Evolutionary conservation across 2,797 vertebrate genomes (phyloP), one percentile per base, ranked within the genome.

Genomic region (Pipistrellus nathusii): DNA sequence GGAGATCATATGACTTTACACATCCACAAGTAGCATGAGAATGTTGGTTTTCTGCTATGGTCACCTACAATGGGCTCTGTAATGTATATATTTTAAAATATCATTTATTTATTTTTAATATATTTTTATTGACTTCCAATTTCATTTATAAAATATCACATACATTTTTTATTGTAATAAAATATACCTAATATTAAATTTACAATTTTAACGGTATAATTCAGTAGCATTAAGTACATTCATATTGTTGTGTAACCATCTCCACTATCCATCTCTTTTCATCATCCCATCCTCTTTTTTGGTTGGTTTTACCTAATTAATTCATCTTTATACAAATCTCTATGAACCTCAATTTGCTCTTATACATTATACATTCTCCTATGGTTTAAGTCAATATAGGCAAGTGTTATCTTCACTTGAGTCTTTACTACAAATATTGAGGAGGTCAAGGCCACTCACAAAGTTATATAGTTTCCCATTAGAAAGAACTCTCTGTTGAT

Each of bases 281-380:
- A 62, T 30, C 59, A 62, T 15, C 27, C 59, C 27, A 62, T 15
- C 30, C 59, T 62, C 27, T 62, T 30, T 62, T 88, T 84, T 55
- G 48, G 51, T 91, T 76, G 69, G 7, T 88, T 84, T 91, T 88
- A 64, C 44, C 53, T 71, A 44, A 91, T 64, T 72, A 13, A 35
- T 68, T 77, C 59, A 84, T 77, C 44, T 35, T 88, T 85, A 64
- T 53, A 35, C 35, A 91, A 88, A 57, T 71, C 18, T 30, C 55
- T 51, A 38, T 86, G 48, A 81, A 51, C 44, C 9, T 20, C 35
- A 44, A 27, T 75, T 91, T 83, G 76, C 44, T 76, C 59, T 62
- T 27, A 69, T 73, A 57, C 53, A 64, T 72, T 80, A 55, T 25
- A 82, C n/a, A 48, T 57, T 75, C 17, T 27, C 73, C 23, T 73